Base-by-base conservation (phyloP, 2,797 vertebrate genomes). In the Anolis apletophallus region DNA sequence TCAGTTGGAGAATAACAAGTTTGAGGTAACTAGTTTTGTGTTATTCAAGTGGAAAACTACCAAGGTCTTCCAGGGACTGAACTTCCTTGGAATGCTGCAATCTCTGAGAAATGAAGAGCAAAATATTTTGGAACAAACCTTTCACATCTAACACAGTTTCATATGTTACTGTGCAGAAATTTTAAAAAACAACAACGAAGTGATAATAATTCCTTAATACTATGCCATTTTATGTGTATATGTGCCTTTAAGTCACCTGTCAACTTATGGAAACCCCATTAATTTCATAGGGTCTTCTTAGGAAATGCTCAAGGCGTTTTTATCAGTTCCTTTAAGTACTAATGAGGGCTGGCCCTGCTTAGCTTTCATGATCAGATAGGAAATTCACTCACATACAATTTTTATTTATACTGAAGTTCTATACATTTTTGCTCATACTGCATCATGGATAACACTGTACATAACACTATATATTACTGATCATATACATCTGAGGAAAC, bases 141-240 rank as follows among this genome's bases (percentile, higher is more conserved):
- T 52, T 23, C 40, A 57, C 19, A 52, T 86, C 78, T 52, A 67
- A 50, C n/a, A 55, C 23, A 50, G n/a, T 72, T 17, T 5, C 52
- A 87, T 87, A 34, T 21, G 57, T 84, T 83, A 0, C 11, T 80
- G 92, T 93, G 88, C 1, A 26, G 3, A 17, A 50, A 16, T 68
- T n/a, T n/a, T 78, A 77, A 88, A 89, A 34, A 52, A 61, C 40
- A 54, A 55, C 52, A 50, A 75, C 5, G 29, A 91, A 88, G 0
- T 46, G 81, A 55, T 73, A 84, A 85, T 57, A 80, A 74, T 87
- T 52, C 80, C 87, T 90, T 88, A 88, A 90, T 52, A 67, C 29
- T 23, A n/a, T 34, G n/a, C 40, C 71, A 61, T 61, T 61, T 26
- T 34, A 3, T 36, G 6, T 36, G 34, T 57, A 13, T 26, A 40